These are phyloP conservation scores for Diaphora mendica DNA, from an alignment of 2,888 invertebrate genomes.

Conservation along the genomic window DNA sequence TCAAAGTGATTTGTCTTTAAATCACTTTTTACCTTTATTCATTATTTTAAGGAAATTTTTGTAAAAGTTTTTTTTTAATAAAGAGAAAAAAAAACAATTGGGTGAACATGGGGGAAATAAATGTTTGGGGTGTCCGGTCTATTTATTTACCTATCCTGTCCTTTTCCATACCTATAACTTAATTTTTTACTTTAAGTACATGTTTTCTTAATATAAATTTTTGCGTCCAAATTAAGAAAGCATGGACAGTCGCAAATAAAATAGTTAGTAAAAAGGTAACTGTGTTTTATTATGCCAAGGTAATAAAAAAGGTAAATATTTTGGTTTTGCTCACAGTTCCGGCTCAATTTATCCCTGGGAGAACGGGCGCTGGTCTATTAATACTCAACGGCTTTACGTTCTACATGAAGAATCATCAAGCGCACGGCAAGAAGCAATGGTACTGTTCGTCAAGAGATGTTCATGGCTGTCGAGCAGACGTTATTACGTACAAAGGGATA, in stretches of 20 bases:
- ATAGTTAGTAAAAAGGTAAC: slow-evolving; percentile 23
- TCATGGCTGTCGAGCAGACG: slow-evolving; percentile 79
- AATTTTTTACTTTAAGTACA: slow-evolving; percentile 18
- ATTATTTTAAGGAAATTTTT: slow-evolving; percentile 40
- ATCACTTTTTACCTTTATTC: slow-evolving; percentile 33
- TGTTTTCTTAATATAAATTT: slow-evolving; percentile 47
- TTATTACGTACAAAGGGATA: slow-evolving; percentile 78
- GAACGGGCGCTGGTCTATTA: slow-evolving; percentile 78
- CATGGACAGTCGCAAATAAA: slow-evolving; percentile 37
- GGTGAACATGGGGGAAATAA: slow-evolving; percentile 57
- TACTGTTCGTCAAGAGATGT: slow-evolving; percentile 82
- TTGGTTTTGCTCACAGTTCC: slow-evolving; percentile 77
- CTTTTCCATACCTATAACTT: slow-evolving; percentile 43
- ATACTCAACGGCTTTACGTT: slow-evolving; percentile 82
- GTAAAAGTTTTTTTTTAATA: slow-evolving; percentile 36
- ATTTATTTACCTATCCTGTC: slow-evolving; percentile 68
- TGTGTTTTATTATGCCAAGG: slow-evolving; percentile 53
- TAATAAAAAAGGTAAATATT: slow-evolving; percentile 40
- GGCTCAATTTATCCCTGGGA: slow-evolving; percentile 80
- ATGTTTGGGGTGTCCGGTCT: slow-evolving; percentile 53
- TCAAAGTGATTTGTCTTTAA: slow-evolving; percentile 8
- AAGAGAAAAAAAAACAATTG: slow-evolving; percentile 36
- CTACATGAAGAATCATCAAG: slow-evolving; percentile 84
- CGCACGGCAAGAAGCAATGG: slow-evolving; percentile 83
- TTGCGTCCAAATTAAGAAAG: slow-evolving; percentile 38